Base-by-base conservation (phyloP, 2,888 invertebrate genomes). In the Orthosia gothica region DNA sequence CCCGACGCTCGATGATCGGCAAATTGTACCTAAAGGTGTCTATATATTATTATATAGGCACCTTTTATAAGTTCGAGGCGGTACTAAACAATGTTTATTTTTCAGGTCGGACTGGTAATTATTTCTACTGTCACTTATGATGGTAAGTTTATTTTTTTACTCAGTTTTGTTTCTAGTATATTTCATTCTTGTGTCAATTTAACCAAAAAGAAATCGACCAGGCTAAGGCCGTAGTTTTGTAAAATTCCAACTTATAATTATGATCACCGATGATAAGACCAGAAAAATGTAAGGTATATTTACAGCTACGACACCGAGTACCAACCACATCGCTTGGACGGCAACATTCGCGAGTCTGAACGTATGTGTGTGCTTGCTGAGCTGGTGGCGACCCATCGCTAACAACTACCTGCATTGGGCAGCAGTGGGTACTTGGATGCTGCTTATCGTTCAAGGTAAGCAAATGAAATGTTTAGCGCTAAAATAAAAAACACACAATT, bases 371-470 rank as follows among this genome's bases (percentile, higher is more conserved):
- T 98, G 98, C 89, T 96, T 98, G 74, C 96, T 99, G 72, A 98
- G 99, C 73, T 98, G 98, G 97, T 99, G 99, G 98, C 97, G 98
- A 64, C 98, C 98, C 93, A 99, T 99, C 92, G 99, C 99, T 85
- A 99, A 99, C 95, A 98, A 99, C 94, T 99, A 99, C 94, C 97
- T 99, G 76, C 99, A 99, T 91, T 99, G 99, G 98, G 99, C 98
- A 2, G 99, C 99, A 3, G 97, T 98, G 54, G 98, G 98, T 90
- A 99, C 99, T 11, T 99, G 99, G 99, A 96, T 98, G 70, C 97
- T 99, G 70, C 97, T 99, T 87, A 98, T 99, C 87, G 97, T 98
- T 62, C 98, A 99, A 97, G 99, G 99, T 99, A 89, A 68, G 9
- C 40, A 40, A 9, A 9, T 40, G 0, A 40, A 40, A 40, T 40